These are phyloP conservation scores for Busseola fusca DNA, from an alignment of 2,888 invertebrate genomes.

Conservation along the genomic window DNA sequence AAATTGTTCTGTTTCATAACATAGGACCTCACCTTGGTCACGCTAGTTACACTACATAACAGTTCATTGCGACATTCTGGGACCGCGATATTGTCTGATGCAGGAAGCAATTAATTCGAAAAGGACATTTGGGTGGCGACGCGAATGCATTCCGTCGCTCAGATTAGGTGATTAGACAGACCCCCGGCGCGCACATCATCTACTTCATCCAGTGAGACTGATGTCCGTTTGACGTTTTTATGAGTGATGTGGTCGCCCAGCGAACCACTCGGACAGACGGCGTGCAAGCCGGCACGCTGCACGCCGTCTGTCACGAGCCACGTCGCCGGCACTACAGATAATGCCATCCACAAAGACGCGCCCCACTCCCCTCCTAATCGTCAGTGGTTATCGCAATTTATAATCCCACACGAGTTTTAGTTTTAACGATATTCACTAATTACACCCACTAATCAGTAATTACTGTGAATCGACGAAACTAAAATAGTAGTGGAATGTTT, in stretches of 20 bases:
- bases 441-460: too few relatives aligned
- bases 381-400: too few relatives aligned
- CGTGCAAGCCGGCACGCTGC: too few relatives aligned
- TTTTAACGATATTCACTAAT: too few relatives aligned
- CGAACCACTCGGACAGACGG: neutral
- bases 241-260: neutral
- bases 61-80: conserved; percentile 46
- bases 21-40: conserved; percentile 50
- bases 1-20: conserved; percentile 19
- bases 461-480: too few relatives aligned
- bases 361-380: too few relatives aligned
- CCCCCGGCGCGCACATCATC: neutral
- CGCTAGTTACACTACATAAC: conserved; percentile 50
- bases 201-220: neutral
- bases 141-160: conserved; percentile 9
- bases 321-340: conserved; percentile 12
- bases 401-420: too few relatives aligned
- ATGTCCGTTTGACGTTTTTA: neutral
- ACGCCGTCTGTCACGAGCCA: conserved; percentile 1
- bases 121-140: conserved; percentile 47
- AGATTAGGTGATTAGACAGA: conserved; percentile 3
- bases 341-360: too few relatives aligned
- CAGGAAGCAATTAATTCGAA: conserved; percentile 57
- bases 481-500: too few relatives aligned
- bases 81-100: conserved; percentile 40